phyloP scores from a whole-genome alignment of 2,113 vertebrate genomes.

The Apodemus speciosus region DNA sequence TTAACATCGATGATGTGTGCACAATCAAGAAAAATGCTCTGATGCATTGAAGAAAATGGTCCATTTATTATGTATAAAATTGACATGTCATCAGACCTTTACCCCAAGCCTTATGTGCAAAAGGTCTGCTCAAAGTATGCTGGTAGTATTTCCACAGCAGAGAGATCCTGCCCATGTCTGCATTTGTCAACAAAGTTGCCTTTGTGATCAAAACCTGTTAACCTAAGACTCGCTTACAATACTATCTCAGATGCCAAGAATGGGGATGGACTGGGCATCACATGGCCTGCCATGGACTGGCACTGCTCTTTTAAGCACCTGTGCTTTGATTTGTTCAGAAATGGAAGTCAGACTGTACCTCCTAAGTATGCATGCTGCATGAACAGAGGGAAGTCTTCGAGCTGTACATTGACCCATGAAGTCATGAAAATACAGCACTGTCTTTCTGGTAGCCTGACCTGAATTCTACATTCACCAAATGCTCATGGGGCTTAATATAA shows the following conservation, averaged over 20 bases:
- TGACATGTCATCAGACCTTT: neutral
- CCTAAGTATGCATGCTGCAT: neutral
- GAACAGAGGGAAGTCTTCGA: neutral
- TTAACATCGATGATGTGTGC: neutral
- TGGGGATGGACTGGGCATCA: neutral
- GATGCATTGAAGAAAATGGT: neutral
- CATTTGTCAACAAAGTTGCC: neutral
- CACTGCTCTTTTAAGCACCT: neutral
- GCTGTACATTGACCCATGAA: neutral
- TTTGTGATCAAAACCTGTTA: too few relatives aligned
- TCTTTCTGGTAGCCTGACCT: neutral
- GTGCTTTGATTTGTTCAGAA: neutral
- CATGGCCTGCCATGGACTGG: neutral
- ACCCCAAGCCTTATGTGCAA: neutral
- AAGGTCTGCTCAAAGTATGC: neutral
- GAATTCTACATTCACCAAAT: neutral
- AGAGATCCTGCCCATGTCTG: neutral
- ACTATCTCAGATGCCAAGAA: neutral
- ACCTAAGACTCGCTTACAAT: neutral
- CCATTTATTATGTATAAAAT: neutral
- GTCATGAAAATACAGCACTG: rapidly evolving
- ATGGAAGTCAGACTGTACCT: neutral
- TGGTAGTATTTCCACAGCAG: neutral
- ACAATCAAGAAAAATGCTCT: neutral
- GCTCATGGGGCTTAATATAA: rapidly evolving